Evolutionary conservation across 1,140 invertebrate species (phyloP).

Genomic region (Lordiphosa stackelbergi): DNA sequence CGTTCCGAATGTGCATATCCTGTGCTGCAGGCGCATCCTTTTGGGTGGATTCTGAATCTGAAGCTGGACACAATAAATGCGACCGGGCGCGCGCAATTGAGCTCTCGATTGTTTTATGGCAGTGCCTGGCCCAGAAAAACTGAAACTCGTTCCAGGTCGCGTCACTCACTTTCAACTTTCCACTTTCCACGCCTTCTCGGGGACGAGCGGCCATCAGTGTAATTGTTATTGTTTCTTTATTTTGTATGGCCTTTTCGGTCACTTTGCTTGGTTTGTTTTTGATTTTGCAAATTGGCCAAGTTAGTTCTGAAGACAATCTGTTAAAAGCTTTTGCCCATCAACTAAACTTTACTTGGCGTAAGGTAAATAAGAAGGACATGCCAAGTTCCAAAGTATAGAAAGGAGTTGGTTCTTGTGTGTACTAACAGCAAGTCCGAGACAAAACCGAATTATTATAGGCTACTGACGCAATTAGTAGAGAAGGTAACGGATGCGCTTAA

Average conservation of each 20-base stretch:
- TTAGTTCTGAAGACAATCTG: conserved; percentile 46
- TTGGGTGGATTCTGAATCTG: conserved; percentile 14
- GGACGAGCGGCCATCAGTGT: conserved; percentile 63
- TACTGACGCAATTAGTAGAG: no score
- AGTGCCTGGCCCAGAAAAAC: conserved; percentile 29
- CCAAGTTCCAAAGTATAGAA: no score
- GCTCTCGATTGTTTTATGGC: conserved; percentile 66
- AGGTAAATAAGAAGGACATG: conserved; percentile 5
- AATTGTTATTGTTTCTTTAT: conserved; percentile 64
- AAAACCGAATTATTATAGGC: no score
- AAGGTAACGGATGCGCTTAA: no score
- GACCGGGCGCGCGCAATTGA: conserved; percentile 49
- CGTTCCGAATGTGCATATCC: conserved; percentile 44
- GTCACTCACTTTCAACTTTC: conserved; percentile 39
- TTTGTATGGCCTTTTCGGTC: conserved; percentile 12
- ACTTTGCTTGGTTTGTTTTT: conserved; percentile 5
- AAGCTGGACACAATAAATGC: conserved; percentile 39
- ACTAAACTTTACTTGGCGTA: conserved; percentile 28
- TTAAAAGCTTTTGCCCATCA: conserved; percentile 47
- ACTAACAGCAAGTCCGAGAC: no score
- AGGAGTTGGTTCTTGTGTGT: no score
- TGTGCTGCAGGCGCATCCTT: conserved; percentile 37
- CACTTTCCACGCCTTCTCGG: conserved; percentile 45
- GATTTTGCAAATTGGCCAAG: conserved; percentile 59
- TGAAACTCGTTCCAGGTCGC: not conserved